A percentile compares a stretch with the other conserved stretches of the same genome.
Conservation (phyloP, 2,113 vertebrate species). For the Vulpes vulpes region DNA sequence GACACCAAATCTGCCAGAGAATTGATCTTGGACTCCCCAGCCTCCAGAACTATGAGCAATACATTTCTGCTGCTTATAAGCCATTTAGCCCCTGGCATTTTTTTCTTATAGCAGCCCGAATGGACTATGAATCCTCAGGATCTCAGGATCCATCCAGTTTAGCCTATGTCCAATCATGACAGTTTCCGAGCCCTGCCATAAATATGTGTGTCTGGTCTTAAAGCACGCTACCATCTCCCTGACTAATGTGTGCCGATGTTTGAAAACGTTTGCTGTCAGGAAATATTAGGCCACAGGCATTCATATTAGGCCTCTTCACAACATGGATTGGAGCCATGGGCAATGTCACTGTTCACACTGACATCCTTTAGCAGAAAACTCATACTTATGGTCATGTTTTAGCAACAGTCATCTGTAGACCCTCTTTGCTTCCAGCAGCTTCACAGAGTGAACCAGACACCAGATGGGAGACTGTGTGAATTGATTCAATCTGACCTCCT, state of each 20-base stretch:
- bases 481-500: constrained; percentile 57
- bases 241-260: not conserved
- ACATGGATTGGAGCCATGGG: not conserved
- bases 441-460: constrained; percentile 59
- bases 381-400: not conserved
- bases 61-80: not conserved
- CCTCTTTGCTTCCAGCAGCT: constrained; percentile 26
- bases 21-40: not conserved
- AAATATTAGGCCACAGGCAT: not conserved
- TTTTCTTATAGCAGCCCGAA: not conserved
- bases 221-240: not conserved
- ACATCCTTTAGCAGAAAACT: not conserved
- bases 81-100: not conserved
- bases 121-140: not conserved
- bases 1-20: not conserved
- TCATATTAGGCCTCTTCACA: not conserved
- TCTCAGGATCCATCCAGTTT: not conserved
- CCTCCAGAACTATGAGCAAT: not conserved
- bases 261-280: not conserved
- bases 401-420: constrained; percentile 40
- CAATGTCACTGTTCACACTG: not conserved
- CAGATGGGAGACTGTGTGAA: constrained; percentile 60
- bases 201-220: not conserved
- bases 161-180: not conserved
- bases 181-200: not conserved